phyloP scores from a whole-genome alignment of 1,140 invertebrate genomes.

The Pomacea maculata region DNA sequence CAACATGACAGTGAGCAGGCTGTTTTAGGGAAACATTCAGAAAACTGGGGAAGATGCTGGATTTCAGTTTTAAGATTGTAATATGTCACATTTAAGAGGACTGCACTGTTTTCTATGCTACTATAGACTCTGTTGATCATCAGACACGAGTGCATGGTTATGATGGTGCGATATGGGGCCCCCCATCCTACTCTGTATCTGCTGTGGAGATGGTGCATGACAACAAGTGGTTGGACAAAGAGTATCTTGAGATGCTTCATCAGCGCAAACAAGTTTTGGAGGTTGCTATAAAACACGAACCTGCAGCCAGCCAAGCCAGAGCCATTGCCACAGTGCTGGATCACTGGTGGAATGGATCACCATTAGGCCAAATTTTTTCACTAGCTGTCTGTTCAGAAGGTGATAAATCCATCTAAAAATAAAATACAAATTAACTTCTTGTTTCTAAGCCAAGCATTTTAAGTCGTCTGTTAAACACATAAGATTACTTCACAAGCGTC shows the following conservation, averaged over 20 bases:
- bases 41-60: no score
- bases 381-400: conserved; percentile 58
- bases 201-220: conserved; percentile 58
- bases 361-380: conserved; percentile 56
- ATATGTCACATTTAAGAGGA: no score
- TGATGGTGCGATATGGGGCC: conserved; percentile 62
- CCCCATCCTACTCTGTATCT: conserved; percentile 56
- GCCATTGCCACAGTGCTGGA: conserved; percentile 49
- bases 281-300: conserved; percentile 35
- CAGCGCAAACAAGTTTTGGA: conserved; percentile 28
- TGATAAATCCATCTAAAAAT: conserved; percentile 21
- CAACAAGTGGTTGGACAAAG: conserved; percentile 58
- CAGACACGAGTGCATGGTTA: conserved; percentile 53
- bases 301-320: conserved; percentile 41
- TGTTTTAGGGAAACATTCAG: no score
- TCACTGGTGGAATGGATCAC: conserved; percentile 59
- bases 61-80: no score
- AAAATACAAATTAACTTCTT: neutral
- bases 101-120: no score
- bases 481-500: no score
- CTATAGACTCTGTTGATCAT: no score
- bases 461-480: neutral
- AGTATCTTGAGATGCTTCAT: conserved; percentile 49
- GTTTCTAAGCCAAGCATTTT: neutral
- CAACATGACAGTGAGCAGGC: no score